These are phyloP conservation scores for Lutjanus erythropterus DNA, from an alignment of 2,113 vertebrate genomes.

Conservation along the genomic window DNA sequence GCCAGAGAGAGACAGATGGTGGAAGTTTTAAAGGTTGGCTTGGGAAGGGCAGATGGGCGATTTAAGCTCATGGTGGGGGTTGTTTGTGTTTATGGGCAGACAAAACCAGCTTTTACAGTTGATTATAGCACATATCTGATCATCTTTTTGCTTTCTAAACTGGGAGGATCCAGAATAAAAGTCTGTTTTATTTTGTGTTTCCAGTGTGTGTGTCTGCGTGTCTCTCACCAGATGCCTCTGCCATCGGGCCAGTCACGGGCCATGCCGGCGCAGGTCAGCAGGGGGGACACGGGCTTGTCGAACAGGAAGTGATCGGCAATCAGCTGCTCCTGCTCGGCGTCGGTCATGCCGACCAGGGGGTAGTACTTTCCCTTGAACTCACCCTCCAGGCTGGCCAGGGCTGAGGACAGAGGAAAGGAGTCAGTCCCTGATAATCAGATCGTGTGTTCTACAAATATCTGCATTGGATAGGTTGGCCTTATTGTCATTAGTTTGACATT, in stretches of 20 bases:
- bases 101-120: neutral
- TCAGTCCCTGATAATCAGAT: slow-evolving; percentile 6
- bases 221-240: slow-evolving; percentile 93
- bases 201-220: neutral
- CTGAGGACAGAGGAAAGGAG: slow-evolving; percentile 70
- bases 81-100: neutral
- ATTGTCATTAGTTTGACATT: slow-evolving; percentile 17
- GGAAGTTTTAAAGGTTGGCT: neutral
- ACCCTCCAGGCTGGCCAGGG: slow-evolving; percentile 90
- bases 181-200: neutral
- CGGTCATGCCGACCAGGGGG: slow-evolving; percentile 91
- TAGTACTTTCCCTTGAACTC: slow-evolving; percentile 98
- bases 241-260: slow-evolving; percentile 96
- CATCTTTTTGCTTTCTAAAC: neutral
- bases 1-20: slow-evolving; percentile 17
- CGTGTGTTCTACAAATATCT: neutral
- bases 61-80: neutral
- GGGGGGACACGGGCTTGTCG: slow-evolving; percentile 95
- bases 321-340: slow-evolving; percentile 94
- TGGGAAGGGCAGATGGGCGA: neutral
- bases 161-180: neutral
- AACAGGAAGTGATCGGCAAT: slow-evolving; percentile 97
- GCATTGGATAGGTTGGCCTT: neutral
- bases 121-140: neutral
- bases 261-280: slow-evolving; percentile 95